phyloP scores from a whole-genome alignment of 2,797 vertebrate species.

The Premnoplex brunnescens region DNA sequence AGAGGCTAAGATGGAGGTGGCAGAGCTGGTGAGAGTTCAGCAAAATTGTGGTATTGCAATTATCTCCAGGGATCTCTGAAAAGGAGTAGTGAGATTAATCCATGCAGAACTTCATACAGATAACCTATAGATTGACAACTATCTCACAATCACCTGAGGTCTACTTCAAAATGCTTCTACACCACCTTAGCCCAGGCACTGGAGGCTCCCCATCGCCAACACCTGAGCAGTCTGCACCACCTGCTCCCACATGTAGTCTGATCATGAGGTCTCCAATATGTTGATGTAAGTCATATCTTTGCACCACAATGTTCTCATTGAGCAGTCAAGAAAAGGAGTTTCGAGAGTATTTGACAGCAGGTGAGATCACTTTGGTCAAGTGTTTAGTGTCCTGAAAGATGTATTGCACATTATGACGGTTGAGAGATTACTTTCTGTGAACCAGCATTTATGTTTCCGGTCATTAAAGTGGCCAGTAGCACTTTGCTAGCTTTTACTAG shows the following conservation, averaged over 20 bases:
- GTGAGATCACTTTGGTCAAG: slow-evolving; percentile 41
- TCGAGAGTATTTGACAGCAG: not conserved
- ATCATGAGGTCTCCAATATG: not conserved
- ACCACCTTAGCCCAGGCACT: not conserved
- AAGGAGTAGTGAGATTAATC: not conserved
- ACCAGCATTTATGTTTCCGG: slow-evolving; percentile 59
- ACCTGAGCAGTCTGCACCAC: not conserved
- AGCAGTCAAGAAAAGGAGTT: not conserved
- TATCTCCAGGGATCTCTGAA: not conserved
- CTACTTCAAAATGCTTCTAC: not conserved
- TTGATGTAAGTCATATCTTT: not conserved
- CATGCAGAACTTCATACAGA: not conserved
- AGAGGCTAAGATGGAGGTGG: not conserved
- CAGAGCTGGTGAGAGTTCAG: not conserved
- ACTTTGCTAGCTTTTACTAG: slow-evolving; percentile 70
- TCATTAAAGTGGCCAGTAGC: slow-evolving; percentile 68
- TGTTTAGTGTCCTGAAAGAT: slow-evolving; percentile 46
- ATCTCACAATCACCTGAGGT: not conserved
- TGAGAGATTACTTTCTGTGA: slow-evolving; percentile 62
- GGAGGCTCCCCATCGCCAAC: not conserved
- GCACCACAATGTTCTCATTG: not conserved
- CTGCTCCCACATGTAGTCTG: not conserved
- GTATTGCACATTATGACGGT: slow-evolving; percentile 33
- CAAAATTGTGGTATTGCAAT: not conserved
- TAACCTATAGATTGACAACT: not conserved